Percentiles rank a stretch among this genome's conserved stretches.
Conservation (phyloP, 2,888 invertebrate species). For the Ichneumoninae sp. region DNA sequence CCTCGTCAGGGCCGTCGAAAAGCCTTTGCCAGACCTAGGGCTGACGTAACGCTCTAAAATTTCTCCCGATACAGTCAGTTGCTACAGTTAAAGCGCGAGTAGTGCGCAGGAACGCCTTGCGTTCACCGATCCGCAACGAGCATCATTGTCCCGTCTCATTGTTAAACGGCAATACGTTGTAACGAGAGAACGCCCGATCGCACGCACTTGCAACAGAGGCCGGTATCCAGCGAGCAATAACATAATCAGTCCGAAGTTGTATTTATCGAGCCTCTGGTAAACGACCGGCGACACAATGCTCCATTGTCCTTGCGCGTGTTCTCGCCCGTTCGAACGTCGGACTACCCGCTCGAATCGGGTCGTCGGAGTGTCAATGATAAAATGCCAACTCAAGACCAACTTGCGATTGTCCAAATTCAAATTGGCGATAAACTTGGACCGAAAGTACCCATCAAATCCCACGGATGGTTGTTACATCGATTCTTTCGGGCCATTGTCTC, state of each 20-base stretch:
- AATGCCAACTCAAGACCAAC: conserved; percentile 39
- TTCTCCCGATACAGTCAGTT: not conserved
- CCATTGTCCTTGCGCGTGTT: conserved; percentile 62
- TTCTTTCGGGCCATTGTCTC: not conserved
- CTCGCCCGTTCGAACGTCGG: conserved; percentile 25
- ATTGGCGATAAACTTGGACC: conserved; percentile 48
- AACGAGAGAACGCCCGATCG: conserved; percentile 4
- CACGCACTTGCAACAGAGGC: conserved; percentile 17
- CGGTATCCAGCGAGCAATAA: conserved; percentile 53
- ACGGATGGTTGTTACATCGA: conserved; percentile 19
- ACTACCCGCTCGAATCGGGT: not conserved
- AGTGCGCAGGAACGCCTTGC: not conserved
- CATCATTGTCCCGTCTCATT: conserved; percentile 37
- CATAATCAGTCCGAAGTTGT: conserved; percentile 62
- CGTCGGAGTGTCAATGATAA: conserved; percentile 42
- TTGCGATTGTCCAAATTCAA: conserved; percentile 53
- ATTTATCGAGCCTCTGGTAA: conserved; percentile 63
- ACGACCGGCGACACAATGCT: conserved; percentile 53
- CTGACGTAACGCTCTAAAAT: not conserved
- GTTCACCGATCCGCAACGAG: conserved; percentile 9
- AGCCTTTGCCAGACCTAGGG: no score
- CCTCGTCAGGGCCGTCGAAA: no score
- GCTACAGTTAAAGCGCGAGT: conserved; percentile 1
- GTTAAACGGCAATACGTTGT: conserved; percentile 48
- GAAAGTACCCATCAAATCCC: conserved; percentile 30